These are phyloP conservation scores for Drosophila maculinotata DNA, from an alignment of 2,888 invertebrate species.

Conservation along the genomic window DNA sequence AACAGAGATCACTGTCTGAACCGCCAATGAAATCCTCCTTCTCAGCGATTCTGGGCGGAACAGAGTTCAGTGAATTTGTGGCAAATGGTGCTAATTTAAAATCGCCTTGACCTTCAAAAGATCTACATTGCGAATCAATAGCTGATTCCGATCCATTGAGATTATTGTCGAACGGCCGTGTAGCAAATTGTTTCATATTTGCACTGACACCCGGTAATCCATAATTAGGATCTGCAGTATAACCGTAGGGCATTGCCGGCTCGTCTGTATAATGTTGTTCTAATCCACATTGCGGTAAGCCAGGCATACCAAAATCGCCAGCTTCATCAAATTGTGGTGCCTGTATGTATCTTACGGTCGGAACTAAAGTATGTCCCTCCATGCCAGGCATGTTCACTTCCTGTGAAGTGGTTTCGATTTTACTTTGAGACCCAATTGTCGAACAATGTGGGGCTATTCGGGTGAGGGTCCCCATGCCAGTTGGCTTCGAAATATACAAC, in stretches of 20 bases:
- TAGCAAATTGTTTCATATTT: conserved; percentile 85
- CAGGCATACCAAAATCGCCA: conserved; percentile 87
- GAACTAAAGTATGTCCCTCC: conserved; percentile 77
- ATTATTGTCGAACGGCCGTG: conserved; percentile 86
- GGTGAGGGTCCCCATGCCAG: conserved; percentile 67
- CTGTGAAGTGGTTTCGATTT: conserved; percentile 68
- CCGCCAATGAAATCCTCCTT: conserved; percentile 87
- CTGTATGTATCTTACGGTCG: conserved; percentile 84
- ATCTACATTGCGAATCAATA: conserved; percentile 66
- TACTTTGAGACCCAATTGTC: conserved; percentile 71
- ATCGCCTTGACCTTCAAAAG: conserved; percentile 89
- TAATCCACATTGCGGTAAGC: conserved; percentile 87
- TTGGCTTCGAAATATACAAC: conserved; percentile 77
- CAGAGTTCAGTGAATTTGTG: conserved; percentile 85
- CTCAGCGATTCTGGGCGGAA: conserved; percentile 85
- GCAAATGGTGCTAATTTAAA: conserved; percentile 89
- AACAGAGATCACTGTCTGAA: conserved; percentile 87
- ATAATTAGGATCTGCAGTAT: conserved; percentile 88
- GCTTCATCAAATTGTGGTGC: conserved; percentile 83
- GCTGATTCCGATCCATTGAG: conserved; percentile 84
- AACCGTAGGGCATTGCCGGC: conserved; percentile 88
- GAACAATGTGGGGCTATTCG: conserved; percentile 69
- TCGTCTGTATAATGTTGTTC: conserved; percentile 89
- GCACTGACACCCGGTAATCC: conserved; percentile 83
- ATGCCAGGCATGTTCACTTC: conserved; percentile 72